Base-by-base conservation (phyloP, 2,113 vertebrate genomes). In the Bubo blakistoni region DNA sequence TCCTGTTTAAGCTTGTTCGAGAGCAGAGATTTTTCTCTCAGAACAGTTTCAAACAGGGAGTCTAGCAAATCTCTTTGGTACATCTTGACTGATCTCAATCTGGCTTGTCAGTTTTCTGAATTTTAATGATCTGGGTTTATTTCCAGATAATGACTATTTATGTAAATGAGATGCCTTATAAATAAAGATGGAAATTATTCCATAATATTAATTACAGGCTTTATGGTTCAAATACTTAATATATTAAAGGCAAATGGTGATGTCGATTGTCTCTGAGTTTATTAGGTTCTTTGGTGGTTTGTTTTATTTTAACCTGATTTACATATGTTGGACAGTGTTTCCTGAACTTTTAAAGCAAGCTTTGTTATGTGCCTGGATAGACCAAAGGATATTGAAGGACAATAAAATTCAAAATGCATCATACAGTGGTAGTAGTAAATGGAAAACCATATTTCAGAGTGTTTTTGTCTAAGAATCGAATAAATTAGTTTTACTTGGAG, bases 71-170 rank as follows among this genome's bases (percentile, higher is more conserved):
- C 74, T 83, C 62, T 67, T 77, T n/a, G 55, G 57, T 92, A 71
- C 40, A 44, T 86, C 85, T 81, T 85, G n/a, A 63, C 54, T 84
- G 73, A 85, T 94, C 67, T 72, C 82, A 90, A 44, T 77, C 67
- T 63, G 47, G 25, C 20, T 67, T 87, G 63, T 63, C 79, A 40
- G n/a, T 81, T 61, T 76, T 82, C 7, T 40, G 81, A 59, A 69
- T 94, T 92, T 88, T 34, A 88, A 95, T 71, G 58, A 81, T 58
- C 65, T 81, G 55, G 13, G 4, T 93, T 84, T 79, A 76, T 78
- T 94, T 92, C 67, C 85, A 49, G 70, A 94, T 88, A 86, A 90
- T 70, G 36, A 52, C 42, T 84, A n/a, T 74, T 93, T 94, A 96
- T 91, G 85, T 81, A 94, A 94, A 94, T 92, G 29, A 92, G 89